Evolutionary conservation across 2,888 invertebrate species (phyloP).

Genomic region (Plebejus anna): DNA sequence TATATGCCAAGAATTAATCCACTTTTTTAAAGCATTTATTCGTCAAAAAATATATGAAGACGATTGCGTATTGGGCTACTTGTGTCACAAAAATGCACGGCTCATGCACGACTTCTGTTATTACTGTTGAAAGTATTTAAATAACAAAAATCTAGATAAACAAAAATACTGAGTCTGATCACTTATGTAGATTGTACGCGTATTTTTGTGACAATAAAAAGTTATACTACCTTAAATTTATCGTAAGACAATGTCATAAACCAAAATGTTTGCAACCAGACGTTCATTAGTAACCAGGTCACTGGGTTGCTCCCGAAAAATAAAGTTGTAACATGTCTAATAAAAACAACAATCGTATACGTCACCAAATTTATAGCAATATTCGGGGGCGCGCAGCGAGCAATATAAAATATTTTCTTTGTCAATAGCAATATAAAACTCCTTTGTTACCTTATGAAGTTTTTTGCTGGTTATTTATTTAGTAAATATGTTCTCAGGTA

Average conservation of each 20-base stretch:
- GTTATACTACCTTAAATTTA: background rate
- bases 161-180: too few relatives aligned
- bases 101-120: too few relatives aligned
- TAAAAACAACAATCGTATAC: constrained; percentile 21
- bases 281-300: constrained; percentile 20
- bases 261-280: constrained; percentile 11
- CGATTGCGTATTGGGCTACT: too few relatives aligned
- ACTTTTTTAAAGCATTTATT: too few relatives aligned
- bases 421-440: constrained; percentile 16
- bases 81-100: too few relatives aligned
- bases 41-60: too few relatives aligned
- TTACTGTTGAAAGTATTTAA: too few relatives aligned
- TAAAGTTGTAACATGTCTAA: constrained; percentile 24
- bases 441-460: constrained; percentile 1
- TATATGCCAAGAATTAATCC: too few relatives aligned
- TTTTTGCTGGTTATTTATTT: background rate
- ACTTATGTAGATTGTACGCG: background rate
- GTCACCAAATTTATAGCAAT: constrained; percentile 17
- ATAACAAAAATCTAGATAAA: too few relatives aligned
- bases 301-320: constrained; percentile 11
- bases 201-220: background rate
- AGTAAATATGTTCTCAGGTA: background rate
- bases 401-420: background rate
- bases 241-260: background rate
- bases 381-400: background rate